Evolutionary conservation across 1,140 invertebrate species (phyloP), one percentile per base, ranked within the genome.

Genomic region (Drosophila pandora): DNA sequence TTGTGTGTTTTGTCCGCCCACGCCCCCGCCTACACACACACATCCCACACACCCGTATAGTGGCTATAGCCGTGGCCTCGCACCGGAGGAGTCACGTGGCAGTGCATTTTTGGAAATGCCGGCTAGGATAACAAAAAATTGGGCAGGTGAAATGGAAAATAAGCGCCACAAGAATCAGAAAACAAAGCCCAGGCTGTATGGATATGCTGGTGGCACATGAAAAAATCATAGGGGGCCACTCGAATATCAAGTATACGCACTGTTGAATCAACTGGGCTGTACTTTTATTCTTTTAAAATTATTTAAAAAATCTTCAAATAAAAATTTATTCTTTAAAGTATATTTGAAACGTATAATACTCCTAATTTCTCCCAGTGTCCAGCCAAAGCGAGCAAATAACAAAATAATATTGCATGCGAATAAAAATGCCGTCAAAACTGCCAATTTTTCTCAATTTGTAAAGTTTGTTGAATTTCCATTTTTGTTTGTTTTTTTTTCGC

Each of bases 371-470:
- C 2, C 0, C 3, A 8, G 63, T 67, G 47, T 22, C 12, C n/a
- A 23, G 13, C 43, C 41, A 43, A 21, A 55, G 61, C 67, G 50
- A 56, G 55, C 65, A 69, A 69, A 68, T 48, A 69, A 48, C 65
- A 34, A 39, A 68, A 69, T 69, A 68, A 56, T 69, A 69, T 57
- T 68, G 65, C 65, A 69, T 69, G 25, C 62, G 62, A 69, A 56
- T 68, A 69, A 69, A 69, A 69, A 69, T 68, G 32, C 41, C 63
- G 63, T 69, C 50, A 69, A 68, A 68, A 57, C 65, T 69, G 63
- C 32, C 63, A 69, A 69, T 68, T 57, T 69, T 64, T 69, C 63
- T 69, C 63, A 69, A 69, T 69, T 69, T 69, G 65, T 69, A 69
- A 69, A 48, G 62, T 69, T 69, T 68, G 49, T 17, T 8, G 23